Conservation (phyloP, 2,888 invertebrate species). For the Diplolepis rosae region DNA sequence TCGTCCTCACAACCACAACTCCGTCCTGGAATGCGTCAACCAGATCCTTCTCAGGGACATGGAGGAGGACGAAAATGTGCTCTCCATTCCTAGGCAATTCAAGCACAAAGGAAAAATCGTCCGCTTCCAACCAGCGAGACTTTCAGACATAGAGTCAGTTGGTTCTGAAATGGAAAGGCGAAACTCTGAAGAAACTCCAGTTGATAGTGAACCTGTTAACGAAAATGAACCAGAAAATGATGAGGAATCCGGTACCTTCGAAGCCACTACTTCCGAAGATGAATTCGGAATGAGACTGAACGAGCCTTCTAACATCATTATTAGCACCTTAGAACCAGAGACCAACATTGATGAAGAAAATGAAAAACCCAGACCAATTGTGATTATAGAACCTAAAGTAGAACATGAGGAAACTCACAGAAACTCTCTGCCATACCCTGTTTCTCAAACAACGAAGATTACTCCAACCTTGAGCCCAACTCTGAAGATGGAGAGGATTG, state of each 20-base stretch:
- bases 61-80: conserved; percentile 73
- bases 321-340: conserved; percentile 63
- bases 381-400: conserved; percentile 64
- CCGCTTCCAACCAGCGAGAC: conserved; percentile 67
- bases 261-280: conserved; percentile 62
- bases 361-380: conserved; percentile 66
- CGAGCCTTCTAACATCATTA: conserved; percentile 57
- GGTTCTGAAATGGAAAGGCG: conserved; percentile 71
- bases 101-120: conserved; percentile 71
- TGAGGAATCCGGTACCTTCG: conserved; percentile 53
- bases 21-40: conserved; percentile 90
- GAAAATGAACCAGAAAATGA: conserved; percentile 37
- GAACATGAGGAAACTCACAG: conserved; percentile 46
- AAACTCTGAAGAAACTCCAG: conserved; percentile 64
- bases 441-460: conserved; percentile 3
- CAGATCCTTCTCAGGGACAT: conserved; percentile 87
- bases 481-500: conserved; percentile 63
- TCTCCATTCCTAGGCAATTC: conserved; percentile 69
- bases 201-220: conserved; percentile 38
- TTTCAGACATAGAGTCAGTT: conserved; percentile 71
- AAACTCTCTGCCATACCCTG: not conserved
- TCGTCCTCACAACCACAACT: conserved; percentile 82
- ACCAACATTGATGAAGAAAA: conserved; percentile 65
- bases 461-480: conserved; percentile 53
- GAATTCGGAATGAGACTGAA: conserved; percentile 65